Conservation (phyloP, 2,888 invertebrate species). For the Tipula unca region DNA sequence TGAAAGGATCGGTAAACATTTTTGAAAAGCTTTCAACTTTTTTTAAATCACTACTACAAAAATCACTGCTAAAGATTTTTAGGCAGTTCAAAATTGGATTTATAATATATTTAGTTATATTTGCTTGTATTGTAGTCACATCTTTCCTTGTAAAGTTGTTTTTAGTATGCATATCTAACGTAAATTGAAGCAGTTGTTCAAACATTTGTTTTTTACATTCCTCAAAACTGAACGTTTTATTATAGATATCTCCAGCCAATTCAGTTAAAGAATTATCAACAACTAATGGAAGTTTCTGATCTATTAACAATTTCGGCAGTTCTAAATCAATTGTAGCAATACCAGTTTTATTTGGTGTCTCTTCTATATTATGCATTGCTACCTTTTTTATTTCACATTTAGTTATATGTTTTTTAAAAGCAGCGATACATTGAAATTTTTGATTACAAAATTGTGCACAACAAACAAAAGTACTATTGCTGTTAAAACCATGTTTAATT, state of each 20-base stretch:
- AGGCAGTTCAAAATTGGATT: background rate
- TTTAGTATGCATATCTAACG: slow-evolving; percentile 1
- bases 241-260: background rate
- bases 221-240: background rate
- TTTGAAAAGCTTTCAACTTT: background rate
- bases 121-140: background rate
- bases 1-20: too few relatives aligned
- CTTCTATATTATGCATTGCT: background rate
- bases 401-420: slow-evolving; percentile 19
- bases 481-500: slow-evolving; percentile 18
- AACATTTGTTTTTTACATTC: slow-evolving; percentile 18
- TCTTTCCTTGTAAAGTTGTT: slow-evolving; percentile 20
- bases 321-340: background rate
- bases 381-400: background rate
- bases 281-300: background rate
- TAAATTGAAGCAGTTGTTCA: slow-evolving; percentile 15
- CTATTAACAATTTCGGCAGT: background rate
- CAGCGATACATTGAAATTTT: background rate
- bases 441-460: background rate
- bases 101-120: slow-evolving; percentile 16
- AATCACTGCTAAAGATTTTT: background rate
- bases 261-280: background rate
- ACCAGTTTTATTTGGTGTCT: background rate
- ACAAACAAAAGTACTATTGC: slow-evolving; percentile 14
- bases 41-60: background rate